A percentile compares a stretch with the other conserved stretches of the same genome.
Evolutionary conservation across 2,888 invertebrate species (phyloP).

Genomic region (Oconnorella tubifera): DNA sequence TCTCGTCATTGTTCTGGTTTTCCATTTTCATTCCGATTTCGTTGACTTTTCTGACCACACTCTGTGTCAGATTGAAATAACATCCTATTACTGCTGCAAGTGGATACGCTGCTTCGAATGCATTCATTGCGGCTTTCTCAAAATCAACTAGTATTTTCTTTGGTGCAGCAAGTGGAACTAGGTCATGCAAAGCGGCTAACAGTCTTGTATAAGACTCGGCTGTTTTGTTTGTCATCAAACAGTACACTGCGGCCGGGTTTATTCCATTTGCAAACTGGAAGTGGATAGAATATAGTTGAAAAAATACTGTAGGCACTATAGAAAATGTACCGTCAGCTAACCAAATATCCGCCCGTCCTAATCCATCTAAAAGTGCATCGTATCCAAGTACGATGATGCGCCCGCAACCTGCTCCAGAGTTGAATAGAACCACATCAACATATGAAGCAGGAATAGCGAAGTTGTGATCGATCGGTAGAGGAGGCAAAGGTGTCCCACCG

Average conservation of each 20-base stretch:
- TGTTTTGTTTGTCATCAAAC: constrained; percentile 10
- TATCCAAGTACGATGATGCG: not conserved
- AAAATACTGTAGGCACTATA: constrained; percentile 1
- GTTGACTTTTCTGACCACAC: constrained; percentile 4
- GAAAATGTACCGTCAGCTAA: constrained; percentile 12
- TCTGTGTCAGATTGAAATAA: constrained; percentile 9
- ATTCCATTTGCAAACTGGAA: constrained; percentile 2
- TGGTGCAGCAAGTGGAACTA: constrained; percentile 1
- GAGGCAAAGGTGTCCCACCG: no score
- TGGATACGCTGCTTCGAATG: constrained; percentile 4
- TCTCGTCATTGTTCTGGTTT: not conserved
- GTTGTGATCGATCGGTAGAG: no score
- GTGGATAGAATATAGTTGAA: constrained; percentile 15
- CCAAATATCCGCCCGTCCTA: constrained; percentile 9
- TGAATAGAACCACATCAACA: no score
- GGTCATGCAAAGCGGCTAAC: not conserved
- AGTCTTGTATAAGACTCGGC: not conserved
- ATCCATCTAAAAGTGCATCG: not conserved
- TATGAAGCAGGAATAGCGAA: no score
- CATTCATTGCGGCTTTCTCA: constrained; percentile 8
- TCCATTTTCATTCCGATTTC: constrained; percentile 1
- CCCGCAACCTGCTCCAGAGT: not conserved
- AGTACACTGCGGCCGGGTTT: constrained; percentile 10
- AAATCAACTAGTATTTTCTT: constrained; percentile 9
- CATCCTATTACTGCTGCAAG: constrained; percentile 4